These are phyloP conservation scores for Electrona antarctica DNA, from an alignment of 2,113 vertebrate species.

Conservation along the genomic window DNA sequence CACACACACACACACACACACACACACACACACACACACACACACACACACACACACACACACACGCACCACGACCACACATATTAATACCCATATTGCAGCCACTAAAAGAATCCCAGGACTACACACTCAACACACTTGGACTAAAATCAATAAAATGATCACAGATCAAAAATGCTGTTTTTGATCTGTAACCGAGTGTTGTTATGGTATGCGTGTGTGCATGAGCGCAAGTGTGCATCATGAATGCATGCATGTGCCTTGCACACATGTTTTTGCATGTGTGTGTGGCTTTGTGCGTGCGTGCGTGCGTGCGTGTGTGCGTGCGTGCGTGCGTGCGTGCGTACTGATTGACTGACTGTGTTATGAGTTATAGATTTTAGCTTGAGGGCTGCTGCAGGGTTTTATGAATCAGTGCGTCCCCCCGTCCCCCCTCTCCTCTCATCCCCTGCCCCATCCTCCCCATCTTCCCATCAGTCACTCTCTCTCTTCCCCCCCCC, in stretches of 20 bases:
- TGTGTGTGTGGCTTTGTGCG: neutral
- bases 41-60: neutral
- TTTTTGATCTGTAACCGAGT: no score
- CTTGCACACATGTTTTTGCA: no score
- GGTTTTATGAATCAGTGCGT: conserved; percentile 68
- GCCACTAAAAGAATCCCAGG: neutral
- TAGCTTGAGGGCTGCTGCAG: conserved; percentile 73
- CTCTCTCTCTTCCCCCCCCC: neutral
- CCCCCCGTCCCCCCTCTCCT: conserved; percentile 49
- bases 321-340: conserved; percentile 16
- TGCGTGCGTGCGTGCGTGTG: neutral
- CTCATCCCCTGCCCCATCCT: conserved; percentile 36
- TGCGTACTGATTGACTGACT: conserved; percentile 59
- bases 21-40: neutral
- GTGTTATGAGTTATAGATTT: conserved; percentile 70
- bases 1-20: neutral
- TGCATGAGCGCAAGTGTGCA: no score
- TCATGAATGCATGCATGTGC: no score
- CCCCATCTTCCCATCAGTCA: conserved; percentile 46
- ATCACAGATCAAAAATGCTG: no score
- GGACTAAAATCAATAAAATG: no score
- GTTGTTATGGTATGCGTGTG: no score
- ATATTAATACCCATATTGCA: neutral
- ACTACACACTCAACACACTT: neutral
- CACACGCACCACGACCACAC: neutral